These are phyloP conservation scores for Drosophila stalkeri DNA, from an alignment of 2,888 invertebrate species.

Conservation along the genomic window DNA sequence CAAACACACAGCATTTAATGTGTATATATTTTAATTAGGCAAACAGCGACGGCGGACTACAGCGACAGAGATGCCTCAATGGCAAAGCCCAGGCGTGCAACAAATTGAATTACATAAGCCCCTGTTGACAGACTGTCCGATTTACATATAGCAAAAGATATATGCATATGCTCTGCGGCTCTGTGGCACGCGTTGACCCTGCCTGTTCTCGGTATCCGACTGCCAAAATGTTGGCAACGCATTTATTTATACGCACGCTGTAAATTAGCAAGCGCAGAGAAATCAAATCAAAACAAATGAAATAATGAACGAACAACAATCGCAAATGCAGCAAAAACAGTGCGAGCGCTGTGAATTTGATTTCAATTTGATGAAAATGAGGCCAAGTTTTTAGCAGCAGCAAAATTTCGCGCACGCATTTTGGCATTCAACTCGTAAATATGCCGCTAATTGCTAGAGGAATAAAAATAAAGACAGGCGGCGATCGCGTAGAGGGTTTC, in stretches of 20 bases:
- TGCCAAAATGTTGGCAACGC: constrained; percentile 64
- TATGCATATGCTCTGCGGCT: background rate
- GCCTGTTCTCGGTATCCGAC: constrained; percentile 37
- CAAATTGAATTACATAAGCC: constrained; percentile 66
- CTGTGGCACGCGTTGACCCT: constrained; percentile 75
- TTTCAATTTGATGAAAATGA: constrained; percentile 45
- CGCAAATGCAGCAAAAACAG: constrained; percentile 20
- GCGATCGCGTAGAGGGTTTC: constrained; percentile 17
- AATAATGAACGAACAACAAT: constrained; percentile 29
- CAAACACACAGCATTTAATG: constrained; percentile 37
- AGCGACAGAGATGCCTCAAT: constrained; percentile 25
- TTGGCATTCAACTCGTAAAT: constrained; percentile 58
- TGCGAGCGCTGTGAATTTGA: constrained; percentile 31
- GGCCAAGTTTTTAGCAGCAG: constrained; percentile 67
- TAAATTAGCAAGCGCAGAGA: constrained; percentile 64
- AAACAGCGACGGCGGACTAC: constrained; percentile 17
- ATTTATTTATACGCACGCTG: constrained; percentile 77
- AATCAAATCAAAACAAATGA: constrained; percentile 10
- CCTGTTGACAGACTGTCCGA: constrained; percentile 67
- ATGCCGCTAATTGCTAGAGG: constrained; percentile 60
- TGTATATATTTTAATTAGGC: constrained; percentile 69
- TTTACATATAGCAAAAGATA: constrained; percentile 23
- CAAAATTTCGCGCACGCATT: constrained; percentile 57
- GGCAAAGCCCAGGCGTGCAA: constrained; percentile 22
- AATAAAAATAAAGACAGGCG: constrained; percentile 4